Evolutionary conservation across 2,797 vertebrate genomes (phyloP), one percentile per base, ranked within the genome.

Genomic region (Oreochromis grahami): DNA sequence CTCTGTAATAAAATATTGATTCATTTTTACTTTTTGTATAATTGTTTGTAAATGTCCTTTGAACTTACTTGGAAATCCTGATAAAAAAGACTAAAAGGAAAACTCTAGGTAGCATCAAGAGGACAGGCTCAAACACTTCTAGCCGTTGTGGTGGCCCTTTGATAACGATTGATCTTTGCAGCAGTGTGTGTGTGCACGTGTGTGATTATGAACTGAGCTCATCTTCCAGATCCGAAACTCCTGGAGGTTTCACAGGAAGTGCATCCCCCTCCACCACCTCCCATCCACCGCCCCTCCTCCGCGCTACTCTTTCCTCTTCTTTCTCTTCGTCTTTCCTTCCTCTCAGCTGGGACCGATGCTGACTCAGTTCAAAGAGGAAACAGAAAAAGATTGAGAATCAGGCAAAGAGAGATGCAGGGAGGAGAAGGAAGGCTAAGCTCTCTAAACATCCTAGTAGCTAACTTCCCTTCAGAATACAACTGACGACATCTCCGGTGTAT

Each of bases 391-490:
- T 32, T 52, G 58, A 85, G 80, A 60, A 36, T 24, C 17, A 34
- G 60, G 70, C 43, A 85, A 74, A 76, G 17, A 55, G 36, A 48
- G 55, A 21, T 68, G 10, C 19, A n/a, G 68, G 51, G 38, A 82
- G 74, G 50, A 74, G 76, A 55, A 48, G 68, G 76, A 78, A 53
- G 77, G 80, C 50, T 12, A 70, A 81, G 52, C 72, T 86, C 51
- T 80, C 52, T 78, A 78, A 91, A 91, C 88, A 93, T 93, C 91
- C 90, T 85, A 85, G n/a, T 48, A 24, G 24, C 70, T 51, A 41
- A 76, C 77, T 74, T 87, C 84, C 60, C 56, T 76, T 81, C 68
- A 26, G 70, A 56, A 86, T 15, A 17, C 55, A 70, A 68, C 45
- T 15, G 4, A 86, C 58, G 77, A 80, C 72, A 50, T 87, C 70